Percentiles rank a stretch among this genome's conserved stretches.
phyloP scores from a whole-genome alignment of 2,888 invertebrate genomes.

The Ametastegia equiseti region DNA sequence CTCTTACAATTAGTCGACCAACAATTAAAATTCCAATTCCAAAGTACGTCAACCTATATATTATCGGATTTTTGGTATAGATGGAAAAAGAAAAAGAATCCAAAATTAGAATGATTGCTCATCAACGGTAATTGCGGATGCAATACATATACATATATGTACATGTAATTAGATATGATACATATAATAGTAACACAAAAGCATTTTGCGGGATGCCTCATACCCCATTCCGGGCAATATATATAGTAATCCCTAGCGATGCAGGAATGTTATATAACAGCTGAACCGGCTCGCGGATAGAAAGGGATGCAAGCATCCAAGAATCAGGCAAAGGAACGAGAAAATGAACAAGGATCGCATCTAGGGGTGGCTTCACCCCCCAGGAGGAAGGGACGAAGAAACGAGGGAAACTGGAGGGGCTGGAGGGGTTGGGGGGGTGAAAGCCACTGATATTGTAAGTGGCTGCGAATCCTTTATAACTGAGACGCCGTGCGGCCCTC shows the following conservation, averaged over 20 bases:
- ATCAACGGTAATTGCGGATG: no score
- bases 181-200: conserved; percentile 14
- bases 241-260: conserved; percentile 43
- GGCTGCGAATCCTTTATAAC: conserved; percentile 74
- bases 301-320: not conserved
- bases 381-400: conserved; percentile 6
- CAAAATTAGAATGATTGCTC: no score
- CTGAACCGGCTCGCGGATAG: conserved; percentile 23
- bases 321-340: conserved; percentile 13
- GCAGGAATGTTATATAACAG: conserved; percentile 44
- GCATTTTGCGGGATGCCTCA: conserved; percentile 50
- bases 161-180: not conserved
- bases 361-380: no score
- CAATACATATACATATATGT: not conserved
- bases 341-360: conserved; percentile 21
- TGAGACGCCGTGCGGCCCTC: conserved; percentile 56
- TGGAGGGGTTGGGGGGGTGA: no score
- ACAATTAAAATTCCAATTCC: no score
- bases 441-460: conserved; percentile 71
- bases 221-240: conserved; percentile 1
- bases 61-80: no score
- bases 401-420: not conserved
- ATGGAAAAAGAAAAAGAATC: not conserved
- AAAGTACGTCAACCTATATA: no score
- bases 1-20: no score